Base-by-base conservation (phyloP, 2,888 invertebrate species). In the Dromius quadrimaculatus region DNA sequence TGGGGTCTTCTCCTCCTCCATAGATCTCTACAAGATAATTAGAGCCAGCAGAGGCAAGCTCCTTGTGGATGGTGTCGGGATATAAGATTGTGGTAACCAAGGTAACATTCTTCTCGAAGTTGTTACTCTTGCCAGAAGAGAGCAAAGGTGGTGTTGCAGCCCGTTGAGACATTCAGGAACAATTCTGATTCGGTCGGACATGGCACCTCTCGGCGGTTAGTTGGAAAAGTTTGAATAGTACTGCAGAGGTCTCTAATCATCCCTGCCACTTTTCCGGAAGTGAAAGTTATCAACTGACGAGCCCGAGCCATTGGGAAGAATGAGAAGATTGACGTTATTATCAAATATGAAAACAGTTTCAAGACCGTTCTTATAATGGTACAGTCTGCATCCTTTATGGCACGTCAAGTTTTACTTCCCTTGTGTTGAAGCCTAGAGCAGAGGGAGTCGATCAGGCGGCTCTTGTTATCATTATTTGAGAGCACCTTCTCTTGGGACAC, bases 91-190 rank as follows among this genome's bases (percentile, higher is more conserved):
- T 8, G 3, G 4, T 28, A 5, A 8, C 28, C 8, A 62, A 20
- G 13, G 2, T 4, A 11, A 1, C 11, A 28, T 62, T 62, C 41
- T 62, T 1, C 15, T 22, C 8, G 32, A 62, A 15, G 28, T 5
- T 3, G 38, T n/a, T 57, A 57, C 32, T 65, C 65, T 11, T 71
- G 57, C 54, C 65, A 43, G 66, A 38, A 71, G 45, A 59, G 54
- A 28, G 66, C 65, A 57, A 65, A 71, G 54, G 71, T 59, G 50
- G 47, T 71, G 22, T 71, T 68, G 68, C 68, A 68, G 19, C 47
- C 66, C 59, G 47, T 71, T 20, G 61, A 71, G 5, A 45, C 68
- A 32, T 71, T 64, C 22, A 71, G 28, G 41, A 47, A 71, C 15
- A 71, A 23, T 43, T 45, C 28, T 5, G 36, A 19, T 28, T 8